Evolutionary conservation across 2,113 vertebrate species (phyloP).

Genomic region (Bagarius yarrelli): DNA sequence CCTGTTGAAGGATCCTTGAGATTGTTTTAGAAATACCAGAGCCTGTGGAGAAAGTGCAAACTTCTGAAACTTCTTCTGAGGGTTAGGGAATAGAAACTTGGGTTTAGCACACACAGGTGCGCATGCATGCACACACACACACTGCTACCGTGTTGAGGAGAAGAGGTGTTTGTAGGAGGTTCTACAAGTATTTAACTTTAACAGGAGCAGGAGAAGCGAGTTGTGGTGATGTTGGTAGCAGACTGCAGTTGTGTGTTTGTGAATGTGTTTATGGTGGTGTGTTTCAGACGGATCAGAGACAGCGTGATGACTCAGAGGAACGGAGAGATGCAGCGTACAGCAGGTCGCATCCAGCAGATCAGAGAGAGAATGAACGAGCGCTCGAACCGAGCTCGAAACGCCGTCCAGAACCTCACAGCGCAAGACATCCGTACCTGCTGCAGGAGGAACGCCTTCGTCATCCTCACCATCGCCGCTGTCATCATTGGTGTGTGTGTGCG

Average conservation of each 20-base stretch:
- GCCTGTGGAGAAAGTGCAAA: not conserved
- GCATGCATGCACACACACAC: too few species aligned
- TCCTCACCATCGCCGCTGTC: constrained; percentile 88
- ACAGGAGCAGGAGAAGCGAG: not conserved
- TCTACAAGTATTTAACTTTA: not conserved
- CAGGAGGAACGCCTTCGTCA: constrained; percentile 87
- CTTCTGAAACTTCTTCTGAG: not conserved
- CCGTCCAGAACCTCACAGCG: constrained; percentile 81
- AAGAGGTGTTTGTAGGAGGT: not conserved
- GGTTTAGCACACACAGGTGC: too few species aligned
- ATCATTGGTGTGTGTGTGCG: constrained; percentile 82
- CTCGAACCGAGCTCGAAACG: constrained; percentile 81
- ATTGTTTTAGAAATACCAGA: not conserved
- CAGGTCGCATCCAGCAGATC: constrained; percentile 79
- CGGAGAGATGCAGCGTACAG: constrained; percentile 76
- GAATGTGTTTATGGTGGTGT: not conserved
- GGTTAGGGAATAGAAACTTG: not conserved
- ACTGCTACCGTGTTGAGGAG: not conserved
- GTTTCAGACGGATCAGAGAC: not conserved
- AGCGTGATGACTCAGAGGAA: constrained; percentile 82
- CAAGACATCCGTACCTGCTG: constrained; percentile 84
- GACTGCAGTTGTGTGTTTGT: not conserved
- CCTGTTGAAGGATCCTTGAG: not conserved
- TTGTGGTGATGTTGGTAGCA: not conserved
- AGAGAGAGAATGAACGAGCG: constrained; percentile 80